Percentiles rank a stretch among this genome's conserved stretches.
Conservation (phyloP, 1,140 invertebrate species). For the Meloidogyne hapla region DNA sequence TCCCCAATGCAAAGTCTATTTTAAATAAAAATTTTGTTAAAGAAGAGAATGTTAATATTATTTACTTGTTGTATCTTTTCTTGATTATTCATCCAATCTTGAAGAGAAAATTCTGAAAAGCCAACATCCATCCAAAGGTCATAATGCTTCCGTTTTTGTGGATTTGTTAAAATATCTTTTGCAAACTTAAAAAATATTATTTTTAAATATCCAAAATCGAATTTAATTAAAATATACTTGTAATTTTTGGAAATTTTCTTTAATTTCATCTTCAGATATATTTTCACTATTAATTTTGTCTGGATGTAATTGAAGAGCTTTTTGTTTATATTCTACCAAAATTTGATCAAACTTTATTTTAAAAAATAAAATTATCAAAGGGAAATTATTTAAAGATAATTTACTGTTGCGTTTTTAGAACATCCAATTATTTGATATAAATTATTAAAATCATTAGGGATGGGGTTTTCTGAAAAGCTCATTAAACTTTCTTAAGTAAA, state of each 20-base stretch:
- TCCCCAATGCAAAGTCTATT: conserved; percentile 24
- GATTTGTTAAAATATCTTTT: conserved; percentile 13
- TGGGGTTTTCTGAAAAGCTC: background rate
- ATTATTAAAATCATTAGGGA: background rate
- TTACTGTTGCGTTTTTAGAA: conserved; percentile 18
- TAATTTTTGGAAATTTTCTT: conserved; percentile 11
- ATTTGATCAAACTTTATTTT: conserved; percentile 17
- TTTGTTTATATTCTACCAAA: conserved; percentile 20
- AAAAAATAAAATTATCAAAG: background rate
- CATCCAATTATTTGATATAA: conserved; percentile 27
- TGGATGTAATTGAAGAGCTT: conserved; percentile 20
- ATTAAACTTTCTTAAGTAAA: background rate
- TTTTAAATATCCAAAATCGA: too few species aligned
- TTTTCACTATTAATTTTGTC: conserved; percentile 11
- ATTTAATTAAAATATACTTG: background rate
- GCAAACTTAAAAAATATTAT: too few species aligned
- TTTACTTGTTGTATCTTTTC: conserved; percentile 2
- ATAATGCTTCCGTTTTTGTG: conserved; percentile 20
- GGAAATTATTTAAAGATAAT: background rate
- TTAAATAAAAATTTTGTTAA: background rate
- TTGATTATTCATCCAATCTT: conserved; percentile 25
- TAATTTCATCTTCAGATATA: background rate
- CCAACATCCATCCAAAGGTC: conserved; percentile 9
- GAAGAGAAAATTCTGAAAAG: background rate
- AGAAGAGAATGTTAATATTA: background rate